Percentiles rank a stretch among this genome's conserved stretches.
phyloP scores from a whole-genome alignment of 2,888 invertebrate species.

The Chamaedrilus cognettii region DNA sequence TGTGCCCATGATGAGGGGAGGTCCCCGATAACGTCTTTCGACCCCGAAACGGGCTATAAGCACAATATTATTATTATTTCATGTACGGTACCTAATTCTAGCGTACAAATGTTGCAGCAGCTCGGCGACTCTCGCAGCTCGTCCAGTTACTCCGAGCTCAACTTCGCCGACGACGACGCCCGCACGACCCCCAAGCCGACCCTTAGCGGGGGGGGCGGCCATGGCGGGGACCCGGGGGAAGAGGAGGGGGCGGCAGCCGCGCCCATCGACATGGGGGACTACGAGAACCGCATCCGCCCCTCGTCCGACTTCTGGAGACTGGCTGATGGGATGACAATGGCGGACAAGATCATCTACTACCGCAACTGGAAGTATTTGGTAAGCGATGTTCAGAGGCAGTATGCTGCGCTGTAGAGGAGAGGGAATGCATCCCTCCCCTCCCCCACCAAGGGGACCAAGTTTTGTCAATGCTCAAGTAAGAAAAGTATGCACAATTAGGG shows the following conservation, averaged over 20 bases:
- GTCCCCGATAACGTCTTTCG: no score
- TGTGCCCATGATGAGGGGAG: no score
- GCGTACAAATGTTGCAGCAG: no score
- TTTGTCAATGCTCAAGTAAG: no score
- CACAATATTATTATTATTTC: no score
- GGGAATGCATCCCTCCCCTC: no score
- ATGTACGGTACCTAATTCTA: no score
- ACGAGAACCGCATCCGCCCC: constrained; percentile 19
- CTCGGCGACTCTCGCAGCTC: background rate
- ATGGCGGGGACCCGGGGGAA: background rate
- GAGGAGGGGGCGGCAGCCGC: no score
- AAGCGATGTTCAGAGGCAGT: background rate
- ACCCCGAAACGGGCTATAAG: no score
- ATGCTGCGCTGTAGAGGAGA: no score
- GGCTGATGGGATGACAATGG: constrained; percentile 21
- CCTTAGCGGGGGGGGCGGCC: background rate
- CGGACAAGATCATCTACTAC: constrained; percentile 26
- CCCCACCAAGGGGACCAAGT: no score
- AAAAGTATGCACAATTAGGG: no score
- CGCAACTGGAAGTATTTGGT: constrained; percentile 18
- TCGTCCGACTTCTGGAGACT: constrained; percentile 19
- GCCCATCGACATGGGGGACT: constrained; percentile 25
- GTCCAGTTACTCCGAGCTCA: constrained; percentile 12
- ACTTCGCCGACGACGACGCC: constrained; percentile 7
- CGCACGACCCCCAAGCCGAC: constrained; percentile 10